Base-by-base conservation (phyloP, 2,797 vertebrate species). In the Enteromius anoplus region DNA sequence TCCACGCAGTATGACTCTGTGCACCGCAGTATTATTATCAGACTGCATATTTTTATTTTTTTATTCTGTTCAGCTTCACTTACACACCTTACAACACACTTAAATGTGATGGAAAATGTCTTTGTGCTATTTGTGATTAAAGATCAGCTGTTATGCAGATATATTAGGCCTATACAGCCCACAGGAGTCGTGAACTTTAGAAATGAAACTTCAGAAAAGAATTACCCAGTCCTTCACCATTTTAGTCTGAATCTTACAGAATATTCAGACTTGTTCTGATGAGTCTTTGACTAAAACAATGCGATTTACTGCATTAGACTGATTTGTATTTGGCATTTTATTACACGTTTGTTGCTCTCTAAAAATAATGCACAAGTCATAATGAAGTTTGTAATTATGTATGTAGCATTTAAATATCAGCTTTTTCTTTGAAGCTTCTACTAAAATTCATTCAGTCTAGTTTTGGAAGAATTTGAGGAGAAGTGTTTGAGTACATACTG, bases 91-190 rank as follows among this genome's bases (percentile, higher is more conserved):
- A 73, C 66, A 51, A 65, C 29, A 62, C 82, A 80, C 49, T 64
- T 71, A 62, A 86, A 78, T 80, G 76, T 32, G 45, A 82, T 80
- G 32, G 65, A 34, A 55, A 29, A 69, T 2, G 71, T 60, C 71
- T 42, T 82, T 40, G 82, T 86, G 47, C 34, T 62, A 60, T 82
- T 60, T 69, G 73, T 75, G 62, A 83, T 75, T 71, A 58, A 83
- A 34, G 51, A 15, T 78, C 21, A 34, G 71, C 47, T 73, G 80
- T 87, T 85, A 45, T 21, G 45, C 51, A 49, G 71, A n/a, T 60
- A 66, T 75, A 60, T 79, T 4, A 17, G 14, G 47, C 45, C 14
- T 73, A 78, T n/a, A n/a, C 70, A 34, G 65, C 69, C 42, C 11
- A 11, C 42, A 47, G 47, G 19, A 42, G 34, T 29, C 26, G 34